A percentile compares a stretch with the other conserved stretches of the same genome.
Evolutionary conservation across 2,113 vertebrate genomes (phyloP).

Genomic region (Grammomys dolichurus): DNA sequence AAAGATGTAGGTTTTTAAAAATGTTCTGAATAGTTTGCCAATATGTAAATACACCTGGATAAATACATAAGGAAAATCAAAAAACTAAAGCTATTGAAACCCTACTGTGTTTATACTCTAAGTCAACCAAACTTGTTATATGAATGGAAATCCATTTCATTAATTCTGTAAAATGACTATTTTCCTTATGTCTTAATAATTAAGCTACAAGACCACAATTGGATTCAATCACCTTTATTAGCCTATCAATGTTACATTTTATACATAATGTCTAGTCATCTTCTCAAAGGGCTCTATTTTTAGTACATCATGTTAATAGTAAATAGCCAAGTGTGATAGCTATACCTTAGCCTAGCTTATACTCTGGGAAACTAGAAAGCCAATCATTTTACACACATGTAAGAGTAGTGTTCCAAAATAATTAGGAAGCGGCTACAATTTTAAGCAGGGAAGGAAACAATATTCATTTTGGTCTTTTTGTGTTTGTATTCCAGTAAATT

Average conservation of each 20-base stretch:
- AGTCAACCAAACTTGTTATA: background rate
- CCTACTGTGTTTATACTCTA: background rate
- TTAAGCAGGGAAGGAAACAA: slow-evolving; percentile 85
- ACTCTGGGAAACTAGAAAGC: slow-evolving; percentile 87
- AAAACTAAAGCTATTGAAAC: background rate
- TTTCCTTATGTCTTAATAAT: slow-evolving; percentile 9
- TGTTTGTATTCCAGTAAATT: slow-evolving; percentile 80
- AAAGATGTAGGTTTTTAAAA: slow-evolving; percentile 86
- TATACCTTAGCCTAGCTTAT: slow-evolving; percentile 86
- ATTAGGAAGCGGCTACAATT: slow-evolving; percentile 88
- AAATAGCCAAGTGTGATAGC: slow-evolving; percentile 89
- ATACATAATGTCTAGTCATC: slow-evolving; percentile 92
- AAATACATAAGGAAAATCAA: slow-evolving; percentile 1
- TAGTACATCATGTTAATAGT: slow-evolving; percentile 92
- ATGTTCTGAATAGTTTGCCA: slow-evolving; percentile 44
- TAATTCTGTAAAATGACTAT: slow-evolving; percentile 32
- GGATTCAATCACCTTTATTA: slow-evolving; percentile 93
- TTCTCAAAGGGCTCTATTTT: slow-evolving; percentile 88
- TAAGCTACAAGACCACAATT: slow-evolving; percentile 62
- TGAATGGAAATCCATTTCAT: slow-evolving; percentile 13
- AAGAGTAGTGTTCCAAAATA: slow-evolving; percentile 90
- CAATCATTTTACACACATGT: slow-evolving; percentile 87
- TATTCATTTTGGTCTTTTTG: slow-evolving; percentile 83
- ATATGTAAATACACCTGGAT: background rate
- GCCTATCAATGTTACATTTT: slow-evolving; percentile 94